Evolutionary conservation across 2,797 vertebrate species (phyloP).

Genomic region (Rhincodon typus): DNA sequence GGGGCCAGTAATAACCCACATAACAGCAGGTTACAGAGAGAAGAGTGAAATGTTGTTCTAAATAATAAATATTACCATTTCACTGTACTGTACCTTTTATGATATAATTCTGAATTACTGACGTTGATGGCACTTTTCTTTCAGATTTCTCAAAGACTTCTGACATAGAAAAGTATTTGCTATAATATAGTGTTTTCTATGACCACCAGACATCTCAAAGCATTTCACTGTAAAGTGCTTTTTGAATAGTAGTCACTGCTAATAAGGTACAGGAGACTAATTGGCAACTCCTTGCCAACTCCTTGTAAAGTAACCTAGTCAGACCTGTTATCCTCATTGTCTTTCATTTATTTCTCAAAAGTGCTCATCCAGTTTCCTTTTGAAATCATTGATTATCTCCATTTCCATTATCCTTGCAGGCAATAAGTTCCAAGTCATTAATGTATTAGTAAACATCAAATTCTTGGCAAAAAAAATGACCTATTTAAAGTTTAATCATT

Average conservation of each 20-base stretch:
- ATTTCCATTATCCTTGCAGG: background rate
- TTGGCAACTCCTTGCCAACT: background rate
- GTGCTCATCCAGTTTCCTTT: background rate
- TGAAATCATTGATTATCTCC: background rate
- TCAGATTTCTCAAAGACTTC: background rate
- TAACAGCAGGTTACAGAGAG: background rate
- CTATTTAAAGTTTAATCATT: background rate
- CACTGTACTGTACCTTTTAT: background rate
- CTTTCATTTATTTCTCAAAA: background rate
- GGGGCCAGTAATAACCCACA: constrained; percentile 2
- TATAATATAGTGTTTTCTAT: background rate
- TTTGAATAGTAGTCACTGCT: background rate
- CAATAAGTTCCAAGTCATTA: background rate
- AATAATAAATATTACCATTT: background rate
- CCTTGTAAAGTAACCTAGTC: background rate
- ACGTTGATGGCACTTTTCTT: background rate
- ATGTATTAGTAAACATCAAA: too few relatives aligned
- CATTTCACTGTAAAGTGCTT: background rate
- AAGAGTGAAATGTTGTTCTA: background rate
- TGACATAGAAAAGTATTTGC: background rate
- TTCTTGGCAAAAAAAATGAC: too few relatives aligned
- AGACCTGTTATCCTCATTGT: background rate
- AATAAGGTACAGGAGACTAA: background rate
- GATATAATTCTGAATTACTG: background rate
- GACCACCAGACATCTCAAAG: background rate